A percentile compares a stretch with the other conserved stretches of the same genome.
Evolutionary conservation across 1,140 invertebrate genomes (phyloP).

Genomic region (Procambarus clarkii): DNA sequence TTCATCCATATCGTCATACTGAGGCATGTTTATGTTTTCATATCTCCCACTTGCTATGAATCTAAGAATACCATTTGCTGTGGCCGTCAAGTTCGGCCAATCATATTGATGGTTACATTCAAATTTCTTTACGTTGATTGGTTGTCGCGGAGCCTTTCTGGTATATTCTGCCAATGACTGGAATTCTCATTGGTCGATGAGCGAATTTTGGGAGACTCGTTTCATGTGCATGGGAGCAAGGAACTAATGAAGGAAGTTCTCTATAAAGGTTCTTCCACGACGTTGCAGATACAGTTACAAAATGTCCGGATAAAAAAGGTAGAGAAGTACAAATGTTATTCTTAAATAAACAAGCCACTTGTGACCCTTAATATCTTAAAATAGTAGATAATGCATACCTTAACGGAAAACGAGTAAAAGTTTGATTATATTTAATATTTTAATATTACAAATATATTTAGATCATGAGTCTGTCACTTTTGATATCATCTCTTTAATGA

Average conservation of each 20-base stretch:
- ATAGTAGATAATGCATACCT: too few species aligned
- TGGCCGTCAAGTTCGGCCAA: background rate
- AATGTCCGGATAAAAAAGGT: background rate
- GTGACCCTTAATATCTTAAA: too few species aligned
- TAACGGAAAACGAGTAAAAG: too few species aligned
- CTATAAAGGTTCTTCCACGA: background rate
- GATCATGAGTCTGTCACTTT: too few species aligned
- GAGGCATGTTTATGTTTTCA: slow-evolving; percentile 34
- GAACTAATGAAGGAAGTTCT: background rate
- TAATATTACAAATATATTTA: too few species aligned
- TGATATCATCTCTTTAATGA: too few species aligned
- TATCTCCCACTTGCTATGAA: slow-evolving; percentile 49
- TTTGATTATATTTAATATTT: too few species aligned
- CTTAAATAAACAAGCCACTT: background rate
- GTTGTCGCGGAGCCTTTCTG: background rate
- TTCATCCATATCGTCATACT: background rate
- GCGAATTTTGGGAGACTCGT: slow-evolving; percentile 44
- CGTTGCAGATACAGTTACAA: background rate
- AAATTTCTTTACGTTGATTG: slow-evolving; percentile 32
- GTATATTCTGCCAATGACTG: slow-evolving; percentile 16
- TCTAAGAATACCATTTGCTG: background rate
- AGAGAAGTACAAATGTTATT: background rate
- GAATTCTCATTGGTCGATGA: slow-evolving; percentile 48
- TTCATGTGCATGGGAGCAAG: background rate
- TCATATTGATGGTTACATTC: slow-evolving; percentile 20